phyloP scores from a whole-genome alignment of 2,888 invertebrate genomes.

The Thalpophila matura region DNA sequence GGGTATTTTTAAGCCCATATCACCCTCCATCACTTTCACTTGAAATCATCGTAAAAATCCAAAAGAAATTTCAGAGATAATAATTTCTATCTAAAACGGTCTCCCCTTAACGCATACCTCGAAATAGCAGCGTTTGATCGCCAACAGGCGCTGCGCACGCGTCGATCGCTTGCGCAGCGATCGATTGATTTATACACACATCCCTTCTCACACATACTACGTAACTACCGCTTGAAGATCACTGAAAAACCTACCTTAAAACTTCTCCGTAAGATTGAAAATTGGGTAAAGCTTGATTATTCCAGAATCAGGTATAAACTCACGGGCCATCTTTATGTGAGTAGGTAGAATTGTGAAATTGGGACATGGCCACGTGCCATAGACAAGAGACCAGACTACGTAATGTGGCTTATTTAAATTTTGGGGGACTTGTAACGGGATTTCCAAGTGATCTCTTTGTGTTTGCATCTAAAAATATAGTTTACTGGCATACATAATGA shows the following conservation, averaged over 20 bases:
- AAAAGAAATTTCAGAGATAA: constrained; percentile 39
- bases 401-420: constrained; percentile 60
- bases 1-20: not conserved
- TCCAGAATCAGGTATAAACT: constrained; percentile 62
- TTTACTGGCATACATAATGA: not conserved
- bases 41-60: constrained; percentile 44
- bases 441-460: constrained; percentile 40
- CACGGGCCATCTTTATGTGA: constrained; percentile 65
- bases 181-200: constrained; percentile 87
- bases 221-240: constrained; percentile 21
- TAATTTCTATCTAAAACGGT: constrained; percentile 55
- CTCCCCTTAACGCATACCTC: constrained; percentile 77
- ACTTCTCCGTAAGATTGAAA: fast-evolving
- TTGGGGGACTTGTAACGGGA: constrained; percentile 27
- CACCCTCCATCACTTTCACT: constrained; percentile 7
- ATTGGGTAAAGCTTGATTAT: not conserved
- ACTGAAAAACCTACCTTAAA: constrained; percentile 16
- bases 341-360: constrained; percentile 70
- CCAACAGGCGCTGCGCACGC: constrained; percentile 81
- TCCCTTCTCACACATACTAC: constrained; percentile 58
- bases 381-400: constrained; percentile 68
- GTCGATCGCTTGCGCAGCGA: constrained; percentile 79
- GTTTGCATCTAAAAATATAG: constrained; percentile 31
- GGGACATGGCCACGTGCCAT: constrained; percentile 70
- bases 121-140: constrained; percentile 84